Evolutionary conservation across 2,113 vertebrate species (phyloP).

Genomic region (Callocephalon fimbriatum): DNA sequence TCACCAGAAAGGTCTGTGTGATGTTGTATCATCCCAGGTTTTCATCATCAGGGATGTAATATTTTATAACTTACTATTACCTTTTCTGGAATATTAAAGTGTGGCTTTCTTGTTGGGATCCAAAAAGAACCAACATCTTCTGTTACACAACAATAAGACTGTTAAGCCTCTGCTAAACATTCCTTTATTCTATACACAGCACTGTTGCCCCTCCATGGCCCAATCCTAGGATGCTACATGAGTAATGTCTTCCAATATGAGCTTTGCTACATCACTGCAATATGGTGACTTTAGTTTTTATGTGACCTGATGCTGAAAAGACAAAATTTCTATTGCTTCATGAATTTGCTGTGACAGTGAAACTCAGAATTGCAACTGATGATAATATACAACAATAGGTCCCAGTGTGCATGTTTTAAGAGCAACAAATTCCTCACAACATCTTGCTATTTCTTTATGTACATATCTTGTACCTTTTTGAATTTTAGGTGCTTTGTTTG

Average conservation of each 20-base stretch:
- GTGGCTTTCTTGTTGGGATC: neutral
- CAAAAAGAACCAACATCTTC: neutral
- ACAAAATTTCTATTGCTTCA: neutral
- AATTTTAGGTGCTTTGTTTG: neutral
- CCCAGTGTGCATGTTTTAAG: neutral
- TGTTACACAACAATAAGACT: neutral
- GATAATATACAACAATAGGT: neutral
- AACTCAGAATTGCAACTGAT: neutral
- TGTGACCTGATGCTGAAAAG: neutral
- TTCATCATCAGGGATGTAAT: neutral
- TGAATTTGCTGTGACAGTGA: neutral
- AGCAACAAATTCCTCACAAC: neutral
- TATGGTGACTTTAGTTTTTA: neutral
- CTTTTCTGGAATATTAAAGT: neutral
- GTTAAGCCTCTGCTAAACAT: neutral
- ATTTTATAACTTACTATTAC: neutral
- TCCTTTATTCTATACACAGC: neutral
- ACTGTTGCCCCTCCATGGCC: neutral
- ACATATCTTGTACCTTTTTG: neutral
- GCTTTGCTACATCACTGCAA: neutral
- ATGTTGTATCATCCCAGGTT: neutral
- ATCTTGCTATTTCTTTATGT: neutral
- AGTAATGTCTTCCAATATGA: neutral
- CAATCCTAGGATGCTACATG: neutral
- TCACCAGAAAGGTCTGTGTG: neutral